Base-by-base conservation (phyloP, 2,113 vertebrate genomes). In the western clawed frog (Xenopus tropicalis) region DNA sequence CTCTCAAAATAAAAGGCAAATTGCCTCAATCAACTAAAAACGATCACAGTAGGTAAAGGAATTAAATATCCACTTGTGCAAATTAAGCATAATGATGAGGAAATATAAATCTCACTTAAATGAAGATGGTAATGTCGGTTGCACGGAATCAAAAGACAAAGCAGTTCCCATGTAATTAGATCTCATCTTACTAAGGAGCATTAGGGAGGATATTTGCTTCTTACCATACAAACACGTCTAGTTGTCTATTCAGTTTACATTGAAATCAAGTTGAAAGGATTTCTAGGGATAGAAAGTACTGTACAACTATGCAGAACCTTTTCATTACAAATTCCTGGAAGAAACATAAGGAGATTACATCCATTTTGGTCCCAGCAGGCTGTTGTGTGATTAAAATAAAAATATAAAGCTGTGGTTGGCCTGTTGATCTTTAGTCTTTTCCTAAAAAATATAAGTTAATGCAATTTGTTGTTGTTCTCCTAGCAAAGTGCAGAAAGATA, bases 221-320 rank as follows among this genome's bases (percentile, higher is more conserved):
- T 68, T 68, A 61, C 48, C 44, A 69, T 37, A 69, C 57, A 69
- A 61, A 76, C 73, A 52, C 56, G 24, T 69, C 64, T 54, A 48
- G 42, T 25, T 69, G 58, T 69, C 73, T 46, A 14, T 61, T 74
- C n/a, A 24, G 44, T 63, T 69, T 69, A 69, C 66, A 69, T 63
- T 76, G 46, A 66, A 57, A 76, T 69, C 66, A 43, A 44, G 24
- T 44, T 62, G 29, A 69, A 69, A 76, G 73, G 66, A 76, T 76
- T 76, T 76, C 58, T 59, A 76, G 48, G 66, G 73, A 69, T 69
- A 76, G 66, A 62, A 75, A 61, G 29, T 76, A 61, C 64, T 21
- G 29, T 68, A 61, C 58, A 56, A 69, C 61, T 69, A 42, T 51
- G 23, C 23, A 48, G 24, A 75, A 61, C 65, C 66, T 43, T 61